Base-by-base conservation (phyloP, 2,113 vertebrate species). In the Pogona vitticeps region DNA sequence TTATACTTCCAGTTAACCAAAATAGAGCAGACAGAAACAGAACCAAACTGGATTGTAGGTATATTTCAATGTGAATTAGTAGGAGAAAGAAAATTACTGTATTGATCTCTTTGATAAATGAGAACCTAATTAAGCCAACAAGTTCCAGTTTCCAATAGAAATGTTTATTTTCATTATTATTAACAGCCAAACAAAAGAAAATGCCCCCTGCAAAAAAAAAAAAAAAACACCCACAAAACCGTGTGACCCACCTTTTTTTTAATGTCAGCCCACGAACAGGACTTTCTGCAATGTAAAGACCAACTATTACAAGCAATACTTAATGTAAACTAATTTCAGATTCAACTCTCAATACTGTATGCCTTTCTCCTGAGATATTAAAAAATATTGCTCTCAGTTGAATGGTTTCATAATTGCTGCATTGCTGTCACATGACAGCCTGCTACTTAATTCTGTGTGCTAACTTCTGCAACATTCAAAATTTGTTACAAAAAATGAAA, bases 141-240 rank as follows among this genome's bases (percentile, higher is more conserved):
- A 86, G 26, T 79, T 92, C 89, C 77, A 71, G 77, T 96, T 98
- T 98, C 98, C 98, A 99, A 99, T 98, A 99, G 96, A 98, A 99
- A 98, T 97, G 97, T 99, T 98, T 99, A 99, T 99, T 99, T 99
- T 98, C 98, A 98, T 96, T 89, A 96, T 97, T 98, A 98, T 98
- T 97, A 97, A 97, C 97, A 98, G 96, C 95, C 93, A 97, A 96
- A 96, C 95, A 96, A 94, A 95, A 67, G 38, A 52, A 33, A 75
- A 95, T 86, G 94, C 92, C 96, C 96, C 46, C 46, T 10, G 96
- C 90, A 94, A 31, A 94, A 93, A n/a, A n/a, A n/a, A n/a, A n/a
- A n/a, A n/a, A n/a, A n/a, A n/a, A n/a, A n/a, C n/a, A n/a, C n/a
- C n/a, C 94, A 93, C 88, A 93, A 96, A 95, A 97, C 96, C 92